Evolutionary conservation across 2,888 invertebrate genomes (phyloP).

Genomic region (Drosophila anomelani): DNA sequence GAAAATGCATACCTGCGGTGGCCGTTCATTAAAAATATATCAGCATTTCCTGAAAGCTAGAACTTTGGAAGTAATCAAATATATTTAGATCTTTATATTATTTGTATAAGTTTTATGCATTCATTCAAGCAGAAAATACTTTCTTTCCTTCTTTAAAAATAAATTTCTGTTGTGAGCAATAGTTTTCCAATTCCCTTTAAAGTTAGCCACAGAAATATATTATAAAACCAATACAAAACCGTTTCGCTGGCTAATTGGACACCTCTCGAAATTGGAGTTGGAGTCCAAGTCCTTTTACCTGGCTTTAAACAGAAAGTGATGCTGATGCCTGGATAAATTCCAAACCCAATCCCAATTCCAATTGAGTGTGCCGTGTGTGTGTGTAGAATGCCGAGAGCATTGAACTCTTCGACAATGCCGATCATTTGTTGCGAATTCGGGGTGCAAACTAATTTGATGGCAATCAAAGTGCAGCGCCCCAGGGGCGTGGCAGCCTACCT

Average conservation of each 20-base stretch:
- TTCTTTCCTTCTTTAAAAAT: background rate
- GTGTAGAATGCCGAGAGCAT: conserved; percentile 21
- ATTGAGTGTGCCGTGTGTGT: background rate
- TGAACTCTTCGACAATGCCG: conserved; percentile 41
- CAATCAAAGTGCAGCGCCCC: conserved; percentile 31
- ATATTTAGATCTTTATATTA: background rate
- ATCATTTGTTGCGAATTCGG: conserved; percentile 53
- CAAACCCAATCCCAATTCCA: conserved; percentile 13
- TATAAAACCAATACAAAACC: background rate
- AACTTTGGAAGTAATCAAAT: background rate
- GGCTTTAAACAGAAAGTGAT: conserved; percentile 4
- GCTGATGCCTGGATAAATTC: background rate
- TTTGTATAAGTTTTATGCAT: background rate
- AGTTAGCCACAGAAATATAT: background rate
- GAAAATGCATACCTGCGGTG: conserved; percentile 4
- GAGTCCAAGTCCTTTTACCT: background rate
- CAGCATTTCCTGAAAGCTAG: background rate
- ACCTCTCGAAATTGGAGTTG: background rate
- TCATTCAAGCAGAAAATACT: background rate
- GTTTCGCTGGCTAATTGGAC: background rate
- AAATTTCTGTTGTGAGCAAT: background rate
- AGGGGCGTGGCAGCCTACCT: conserved; percentile 15
- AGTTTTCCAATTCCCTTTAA: background rate
- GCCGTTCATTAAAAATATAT: background rate
- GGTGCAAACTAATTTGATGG: conserved; percentile 64